Evolutionary conservation across 2,888 invertebrate genomes (phyloP), one percentile per base, ranked within the genome.

Genomic region (Lasioglossum zephyrum): DNA sequence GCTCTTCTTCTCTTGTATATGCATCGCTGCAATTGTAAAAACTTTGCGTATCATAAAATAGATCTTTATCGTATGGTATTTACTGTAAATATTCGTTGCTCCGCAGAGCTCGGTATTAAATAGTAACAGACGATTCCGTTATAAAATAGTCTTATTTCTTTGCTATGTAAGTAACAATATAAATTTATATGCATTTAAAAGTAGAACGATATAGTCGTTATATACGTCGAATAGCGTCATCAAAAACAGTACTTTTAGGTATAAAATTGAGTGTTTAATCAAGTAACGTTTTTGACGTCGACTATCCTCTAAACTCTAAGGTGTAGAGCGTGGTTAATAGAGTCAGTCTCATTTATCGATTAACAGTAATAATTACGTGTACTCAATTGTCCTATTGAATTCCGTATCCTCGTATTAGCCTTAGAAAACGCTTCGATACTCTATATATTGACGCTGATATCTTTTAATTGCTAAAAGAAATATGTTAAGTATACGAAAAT

Each of bases 341-440:
- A 69, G 60, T 85, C 85, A 85, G 85, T 86, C 85, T 86, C 74
- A 80, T 77, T 75, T 22, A 70, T 78, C 18, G n/a, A 53, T 84
- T 75, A 78, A 60, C 36, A 76, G 49, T 73, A 75, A 31, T 60
- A 66, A 53, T n/a, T 74, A 76, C 11, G 16, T 79, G 60, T 79
- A 74, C 16, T 63, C 8, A 47, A 78, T 77, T 26, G 26, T 49
- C 47, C n/a, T 47, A 79, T 60, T 60, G 44, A 73, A 79, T 79
- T 73, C 60, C 60, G 73, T 47, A 77, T 69, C 66, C 16, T 39
- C 22, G 47, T 18, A 36, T 49, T 41, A 31, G 44, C 11, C 31
- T 31, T 6, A 6, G 13, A 6, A 44, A 57, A 44, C 31, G 9
- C 66, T 36, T 47, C 8, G 4, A 5, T 66, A 76, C 22, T 31